Percentiles rank a stretch among this genome's conserved stretches.
Conservation (phyloP, 2,113 vertebrate species). For the Turdus rufiventris region DNA sequence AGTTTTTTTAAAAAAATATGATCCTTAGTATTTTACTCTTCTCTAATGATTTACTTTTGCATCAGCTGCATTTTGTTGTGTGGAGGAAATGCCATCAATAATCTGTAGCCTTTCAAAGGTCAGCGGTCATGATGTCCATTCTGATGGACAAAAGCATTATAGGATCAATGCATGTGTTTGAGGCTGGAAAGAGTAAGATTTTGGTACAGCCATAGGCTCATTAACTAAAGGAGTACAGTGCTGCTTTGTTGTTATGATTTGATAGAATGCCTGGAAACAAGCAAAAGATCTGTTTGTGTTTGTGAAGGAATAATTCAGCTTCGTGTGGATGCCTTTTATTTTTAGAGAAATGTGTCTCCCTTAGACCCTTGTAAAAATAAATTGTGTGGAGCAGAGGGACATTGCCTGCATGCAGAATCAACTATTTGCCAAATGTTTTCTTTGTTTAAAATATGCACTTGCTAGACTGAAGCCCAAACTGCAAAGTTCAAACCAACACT, state of each 20-base stretch:
- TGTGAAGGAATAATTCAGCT: conserved; percentile 41
- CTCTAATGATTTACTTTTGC: not conserved
- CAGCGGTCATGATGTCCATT: not conserved
- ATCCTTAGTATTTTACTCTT: not conserved
- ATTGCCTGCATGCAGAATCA: conserved; percentile 59
- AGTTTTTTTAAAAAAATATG: not conserved
- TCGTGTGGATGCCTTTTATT: conserved; percentile 50
- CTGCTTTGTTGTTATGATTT: conserved; percentile 23
- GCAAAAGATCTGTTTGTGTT: conserved; percentile 45
- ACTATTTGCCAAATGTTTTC: conserved; percentile 65
- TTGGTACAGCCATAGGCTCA: not conserved
- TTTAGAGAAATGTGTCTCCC: conserved; percentile 58
- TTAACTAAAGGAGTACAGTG: not conserved
- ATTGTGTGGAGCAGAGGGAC: conserved; percentile 41
- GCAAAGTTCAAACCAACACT: conserved; percentile 67
- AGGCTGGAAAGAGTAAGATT: not conserved
- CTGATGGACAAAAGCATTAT: not conserved
- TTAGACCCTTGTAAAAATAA: conserved; percentile 60
- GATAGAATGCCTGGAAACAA: conserved; percentile 35
- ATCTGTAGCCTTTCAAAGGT: not conserved
- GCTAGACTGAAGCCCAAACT: conserved; percentile 65
- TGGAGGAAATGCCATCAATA: not conserved
- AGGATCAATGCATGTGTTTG: not conserved
- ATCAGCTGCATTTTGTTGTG: not conserved
- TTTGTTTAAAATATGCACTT: conserved; percentile 69